Conservation (phyloP, 2,113 vertebrate species). For the Leucosticte australis region DNA sequence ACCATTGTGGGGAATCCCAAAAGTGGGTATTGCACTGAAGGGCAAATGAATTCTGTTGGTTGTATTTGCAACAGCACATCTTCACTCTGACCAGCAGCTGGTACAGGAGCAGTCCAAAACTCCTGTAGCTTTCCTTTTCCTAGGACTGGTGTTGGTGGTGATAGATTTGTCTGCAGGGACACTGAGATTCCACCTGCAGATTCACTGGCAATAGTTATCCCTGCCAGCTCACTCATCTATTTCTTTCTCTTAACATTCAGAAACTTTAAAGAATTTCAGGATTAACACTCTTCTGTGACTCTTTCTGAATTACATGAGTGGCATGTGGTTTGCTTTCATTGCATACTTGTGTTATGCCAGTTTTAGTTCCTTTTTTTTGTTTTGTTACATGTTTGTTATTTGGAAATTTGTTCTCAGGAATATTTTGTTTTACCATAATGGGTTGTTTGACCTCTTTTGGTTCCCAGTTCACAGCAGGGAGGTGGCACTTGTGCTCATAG, state of each 20-base stretch:
- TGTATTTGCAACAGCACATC: neutral
- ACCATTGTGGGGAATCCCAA: neutral
- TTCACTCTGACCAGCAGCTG: neutral
- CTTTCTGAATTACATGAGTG: neutral
- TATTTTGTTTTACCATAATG: neutral
- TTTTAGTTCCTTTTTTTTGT: neutral
- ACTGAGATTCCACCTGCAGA: neutral
- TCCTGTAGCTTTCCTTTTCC: neutral
- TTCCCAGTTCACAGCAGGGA: neutral
- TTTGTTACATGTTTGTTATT: neutral
- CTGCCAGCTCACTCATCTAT: no score
- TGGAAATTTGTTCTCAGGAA: neutral
- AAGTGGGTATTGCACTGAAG: neutral
- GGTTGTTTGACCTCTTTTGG: neutral
- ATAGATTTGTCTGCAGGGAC: neutral
- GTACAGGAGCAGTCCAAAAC: neutral
- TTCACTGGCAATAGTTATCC: accelerated
- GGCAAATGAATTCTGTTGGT: neutral
- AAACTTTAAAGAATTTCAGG: neutral
- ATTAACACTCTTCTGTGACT: neutral
- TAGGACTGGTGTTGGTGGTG: neutral
- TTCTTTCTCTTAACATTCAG: neutral
- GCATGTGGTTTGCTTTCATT: neutral
- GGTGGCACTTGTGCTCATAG: neutral
- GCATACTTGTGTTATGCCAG: neutral